A percentile compares a stretch with the other conserved stretches of the same genome.
These are phyloP conservation scores for Perca fluviatilis DNA, from an alignment of 2,113 vertebrate species.

Conservation along the genomic window DNA sequence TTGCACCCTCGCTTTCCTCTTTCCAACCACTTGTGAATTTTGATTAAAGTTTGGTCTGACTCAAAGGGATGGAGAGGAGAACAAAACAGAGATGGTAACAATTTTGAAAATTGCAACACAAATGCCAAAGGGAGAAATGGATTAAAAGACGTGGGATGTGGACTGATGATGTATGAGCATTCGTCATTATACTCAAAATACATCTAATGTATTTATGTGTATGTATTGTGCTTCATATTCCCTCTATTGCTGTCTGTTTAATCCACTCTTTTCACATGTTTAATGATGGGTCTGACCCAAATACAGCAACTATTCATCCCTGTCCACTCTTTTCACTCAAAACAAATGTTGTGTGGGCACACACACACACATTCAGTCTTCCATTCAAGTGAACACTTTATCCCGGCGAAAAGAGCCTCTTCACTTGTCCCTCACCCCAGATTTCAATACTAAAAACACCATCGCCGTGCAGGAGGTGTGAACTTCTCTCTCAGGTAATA, in stretches of 20 bases:
- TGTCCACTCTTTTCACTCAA: conserved; percentile 57
- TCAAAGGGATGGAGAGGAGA: background rate
- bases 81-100: background rate
- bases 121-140: background rate
- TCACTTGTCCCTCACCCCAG: conserved; percentile 62
- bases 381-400: conserved; percentile 76
- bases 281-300: conserved; percentile 67
- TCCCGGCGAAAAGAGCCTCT: conserved; percentile 66
- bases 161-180: background rate
- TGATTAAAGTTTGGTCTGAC: conserved; percentile 39
- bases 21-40: conserved; percentile 23
- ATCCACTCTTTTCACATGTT: conserved; percentile 49
- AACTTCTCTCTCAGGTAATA: conserved; percentile 55
- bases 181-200: conserved; percentile 27
- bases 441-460: conserved; percentile 55
- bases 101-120: background rate
- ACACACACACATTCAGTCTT: conserved; percentile 49
- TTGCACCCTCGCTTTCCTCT: conserved; percentile 21
- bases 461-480: conserved; percentile 38
- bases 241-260: conserved; percentile 21
- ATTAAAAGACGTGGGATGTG: background rate
- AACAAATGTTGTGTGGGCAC: conserved; percentile 11
- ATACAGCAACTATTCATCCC: conserved; percentile 68
- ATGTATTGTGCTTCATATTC: conserved; percentile 14
- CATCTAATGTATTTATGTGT: background rate